Percentiles rank a stretch among this genome's conserved stretches.
Conservation (phyloP, 2,888 invertebrate species). For the Drosophila kokeensis region DNA sequence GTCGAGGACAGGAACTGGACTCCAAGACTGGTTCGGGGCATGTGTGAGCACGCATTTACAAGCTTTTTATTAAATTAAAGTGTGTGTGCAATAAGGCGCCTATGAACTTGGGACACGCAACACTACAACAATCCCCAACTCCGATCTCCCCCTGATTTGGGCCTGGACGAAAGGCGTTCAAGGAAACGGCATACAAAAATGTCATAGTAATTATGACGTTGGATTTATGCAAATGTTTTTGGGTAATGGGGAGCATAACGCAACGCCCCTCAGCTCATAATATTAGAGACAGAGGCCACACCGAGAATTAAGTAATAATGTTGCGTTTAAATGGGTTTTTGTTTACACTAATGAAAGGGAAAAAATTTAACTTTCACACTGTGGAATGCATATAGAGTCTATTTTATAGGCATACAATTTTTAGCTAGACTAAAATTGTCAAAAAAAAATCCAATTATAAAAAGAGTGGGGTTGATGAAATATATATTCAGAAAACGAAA, state of each 20-base stretch:
- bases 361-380: not conserved
- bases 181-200: constrained; percentile 60
- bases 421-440: not conserved
- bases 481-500: not conserved
- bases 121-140: constrained; percentile 6
- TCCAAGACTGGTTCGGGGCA: constrained; percentile 18
- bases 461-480: not conserved
- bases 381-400: not conserved
- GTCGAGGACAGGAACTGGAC: constrained; percentile 25
- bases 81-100: constrained; percentile 75
- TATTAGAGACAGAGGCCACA: constrained; percentile 44
- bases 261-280: constrained; percentile 45
- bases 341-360: not conserved
- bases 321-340: constrained; percentile 29
- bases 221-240: constrained; percentile 64
- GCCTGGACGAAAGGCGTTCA: constrained; percentile 27
- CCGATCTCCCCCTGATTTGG: not conserved
- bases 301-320: constrained; percentile 35
- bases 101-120: constrained; percentile 67
- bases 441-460: not conserved
- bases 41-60: constrained; percentile 72
- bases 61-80: constrained; percentile 78
- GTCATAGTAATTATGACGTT: constrained; percentile 76
- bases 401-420: not conserved
- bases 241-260: constrained; percentile 20